phyloP scores from a whole-genome alignment of 2,797 vertebrate species.

The Urocyon cinereoargenteus region DNA sequence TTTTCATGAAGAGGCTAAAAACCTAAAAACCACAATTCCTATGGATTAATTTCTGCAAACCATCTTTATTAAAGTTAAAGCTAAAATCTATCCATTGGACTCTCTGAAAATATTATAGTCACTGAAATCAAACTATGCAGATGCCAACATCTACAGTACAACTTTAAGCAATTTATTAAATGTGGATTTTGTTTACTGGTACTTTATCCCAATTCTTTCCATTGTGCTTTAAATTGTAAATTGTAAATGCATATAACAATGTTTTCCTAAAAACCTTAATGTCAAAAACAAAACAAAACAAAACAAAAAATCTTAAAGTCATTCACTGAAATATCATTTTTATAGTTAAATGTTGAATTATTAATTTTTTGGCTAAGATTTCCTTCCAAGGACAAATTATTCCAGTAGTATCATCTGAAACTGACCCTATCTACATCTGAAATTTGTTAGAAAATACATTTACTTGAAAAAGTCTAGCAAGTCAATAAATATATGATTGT shows the following conservation, averaged over 20 bases:
- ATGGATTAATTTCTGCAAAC: neutral
- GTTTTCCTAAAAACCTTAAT: neutral
- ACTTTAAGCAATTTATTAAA: neutral
- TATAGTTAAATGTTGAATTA: neutral
- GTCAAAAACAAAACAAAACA: neutral
- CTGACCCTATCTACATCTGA: neutral
- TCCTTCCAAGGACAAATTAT: slow-evolving; percentile 19
- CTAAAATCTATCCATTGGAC: neutral
- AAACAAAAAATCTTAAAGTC: neutral
- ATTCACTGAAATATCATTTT: neutral
- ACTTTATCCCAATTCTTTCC: neutral
- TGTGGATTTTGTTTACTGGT: neutral
- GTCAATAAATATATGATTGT: neutral
- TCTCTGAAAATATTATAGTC: neutral
- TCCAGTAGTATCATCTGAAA: neutral
- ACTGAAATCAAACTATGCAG: neutral
- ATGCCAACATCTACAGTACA: neutral
- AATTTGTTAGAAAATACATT: neutral
- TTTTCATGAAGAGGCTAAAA: neutral
- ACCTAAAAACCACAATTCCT: neutral
- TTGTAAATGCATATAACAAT: neutral
- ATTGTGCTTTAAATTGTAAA: neutral
- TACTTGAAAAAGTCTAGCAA: neutral
- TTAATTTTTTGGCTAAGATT: neutral
- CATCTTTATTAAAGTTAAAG: neutral